These are phyloP conservation scores for Himantopus leucocephalus DNA, from an alignment of 2,113 vertebrate genomes.

Conservation along the genomic window DNA sequence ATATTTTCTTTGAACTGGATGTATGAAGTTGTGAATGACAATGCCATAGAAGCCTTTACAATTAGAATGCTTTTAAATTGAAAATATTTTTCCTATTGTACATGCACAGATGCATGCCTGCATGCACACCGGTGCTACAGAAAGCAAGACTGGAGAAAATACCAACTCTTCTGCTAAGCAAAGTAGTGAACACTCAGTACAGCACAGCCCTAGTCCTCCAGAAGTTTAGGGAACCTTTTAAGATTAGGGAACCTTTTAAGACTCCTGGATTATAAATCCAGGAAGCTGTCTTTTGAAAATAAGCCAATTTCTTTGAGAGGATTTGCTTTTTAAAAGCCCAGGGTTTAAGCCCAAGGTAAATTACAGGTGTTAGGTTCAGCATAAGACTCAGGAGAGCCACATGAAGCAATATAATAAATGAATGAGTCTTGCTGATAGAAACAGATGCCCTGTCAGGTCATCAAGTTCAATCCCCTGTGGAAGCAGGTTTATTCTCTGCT, in stretches of 20 bases:
- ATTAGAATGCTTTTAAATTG: slow-evolving; percentile 21
- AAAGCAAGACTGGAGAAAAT: not conserved
- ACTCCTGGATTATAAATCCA: not conserved
- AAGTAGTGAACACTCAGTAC: not conserved
- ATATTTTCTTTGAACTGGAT: slow-evolving; percentile 15
- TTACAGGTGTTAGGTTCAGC: not conserved
- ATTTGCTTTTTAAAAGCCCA: not conserved
- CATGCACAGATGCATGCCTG: not conserved
- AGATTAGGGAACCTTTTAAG: not conserved
- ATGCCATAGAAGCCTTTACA: not conserved
- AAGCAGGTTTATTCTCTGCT: not conserved
- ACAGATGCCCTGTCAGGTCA: not conserved
- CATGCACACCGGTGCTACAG: not conserved
- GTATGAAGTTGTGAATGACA: not conserved
- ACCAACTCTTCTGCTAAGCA: not conserved
- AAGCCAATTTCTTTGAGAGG: not conserved
- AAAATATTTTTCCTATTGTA: not conserved
- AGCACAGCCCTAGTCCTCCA: not conserved
- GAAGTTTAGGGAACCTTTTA: not conserved
- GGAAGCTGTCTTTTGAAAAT: not conserved
- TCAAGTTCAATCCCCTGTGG: not conserved
- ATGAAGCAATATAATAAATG: not conserved
- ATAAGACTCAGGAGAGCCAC: not conserved
- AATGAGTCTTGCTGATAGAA: not conserved
- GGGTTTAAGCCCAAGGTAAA: not conserved